These are phyloP conservation scores for Drosophila ambigua DNA, from an alignment of 1,140 invertebrate genomes.

Conservation along the genomic window DNA sequence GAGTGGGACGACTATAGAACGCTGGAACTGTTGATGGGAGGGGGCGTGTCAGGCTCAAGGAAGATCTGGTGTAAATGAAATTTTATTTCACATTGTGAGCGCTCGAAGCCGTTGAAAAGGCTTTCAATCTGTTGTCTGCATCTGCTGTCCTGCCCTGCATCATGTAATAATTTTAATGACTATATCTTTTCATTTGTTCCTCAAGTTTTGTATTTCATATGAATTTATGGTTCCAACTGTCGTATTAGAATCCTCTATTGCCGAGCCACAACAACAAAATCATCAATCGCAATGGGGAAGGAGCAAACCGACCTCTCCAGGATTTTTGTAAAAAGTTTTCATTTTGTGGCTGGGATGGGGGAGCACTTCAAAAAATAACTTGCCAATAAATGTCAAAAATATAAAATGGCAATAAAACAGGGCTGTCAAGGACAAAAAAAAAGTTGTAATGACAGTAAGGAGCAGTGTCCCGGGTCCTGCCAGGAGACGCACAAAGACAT, in stretches of 20 bases:
- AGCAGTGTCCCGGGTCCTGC: conserved; percentile 4
- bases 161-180: too few relatives aligned
- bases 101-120: too few relatives aligned
- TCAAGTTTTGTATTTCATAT: too few relatives aligned
- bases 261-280: neutral
- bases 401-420: conserved; percentile 56
- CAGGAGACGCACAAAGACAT: conserved; percentile 50
- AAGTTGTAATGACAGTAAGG: conserved; percentile 45
- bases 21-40: neutral
- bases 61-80: neutral
- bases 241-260: neutral
- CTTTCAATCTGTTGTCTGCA: too few relatives aligned
- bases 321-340: conserved; percentile 6
- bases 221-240: too few relatives aligned
- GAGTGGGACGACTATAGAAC: neutral
- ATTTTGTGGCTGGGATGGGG: neutral
- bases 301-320: neutral
- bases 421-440: conserved; percentile 47
- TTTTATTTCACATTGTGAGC: neutral
- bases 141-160: too few relatives aligned
- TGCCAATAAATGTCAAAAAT: conserved; percentile 64
- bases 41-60: neutral
- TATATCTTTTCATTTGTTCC: too few relatives aligned
- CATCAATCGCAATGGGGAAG: neutral
- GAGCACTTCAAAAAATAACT: conserved; percentile 53